Evolutionary conservation across 92 coral and sea anemone genomes (phyloP).

Genomic region (Isaurus tuberculatus): DNA sequence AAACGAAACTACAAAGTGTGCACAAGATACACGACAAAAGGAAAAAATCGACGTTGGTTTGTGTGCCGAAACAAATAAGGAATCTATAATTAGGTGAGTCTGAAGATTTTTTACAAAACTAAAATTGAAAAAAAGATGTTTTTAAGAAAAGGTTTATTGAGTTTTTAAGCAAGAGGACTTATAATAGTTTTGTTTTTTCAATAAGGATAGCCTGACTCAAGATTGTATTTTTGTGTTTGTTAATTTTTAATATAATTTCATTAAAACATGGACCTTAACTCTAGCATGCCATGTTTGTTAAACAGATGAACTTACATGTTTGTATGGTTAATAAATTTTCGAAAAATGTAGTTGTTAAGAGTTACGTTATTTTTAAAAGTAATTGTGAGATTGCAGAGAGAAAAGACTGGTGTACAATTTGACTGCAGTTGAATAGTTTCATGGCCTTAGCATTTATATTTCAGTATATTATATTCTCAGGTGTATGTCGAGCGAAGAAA

Average conservation of each 20-base stretch:
- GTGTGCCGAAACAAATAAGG: constrained; percentile 7
- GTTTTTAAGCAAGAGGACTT: background rate
- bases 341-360: background rate
- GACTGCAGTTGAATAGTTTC: too few relatives aligned
- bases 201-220: background rate
- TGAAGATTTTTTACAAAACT: background rate
- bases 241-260: background rate
- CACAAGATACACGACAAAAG: constrained; percentile 12
- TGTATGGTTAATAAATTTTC: background rate
- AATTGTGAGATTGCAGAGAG: background rate
- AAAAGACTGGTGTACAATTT: background rate
- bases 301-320: background rate
- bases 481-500: too few relatives aligned
- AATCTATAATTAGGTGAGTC: constrained; percentile 16
- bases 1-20: constrained; percentile 26
- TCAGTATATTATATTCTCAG: too few relatives aligned
- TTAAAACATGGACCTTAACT: background rate
- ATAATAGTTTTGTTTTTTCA: constrained; percentile 1
- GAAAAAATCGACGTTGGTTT: constrained; percentile 24
- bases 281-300: background rate
- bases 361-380: background rate
- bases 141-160: background rate
- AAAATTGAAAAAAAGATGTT: background rate
- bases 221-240: background rate
- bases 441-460: too few relatives aligned